These are phyloP conservation scores for Eidolon helvum DNA, from an alignment of 2,113 vertebrate species.

Conservation along the genomic window DNA sequence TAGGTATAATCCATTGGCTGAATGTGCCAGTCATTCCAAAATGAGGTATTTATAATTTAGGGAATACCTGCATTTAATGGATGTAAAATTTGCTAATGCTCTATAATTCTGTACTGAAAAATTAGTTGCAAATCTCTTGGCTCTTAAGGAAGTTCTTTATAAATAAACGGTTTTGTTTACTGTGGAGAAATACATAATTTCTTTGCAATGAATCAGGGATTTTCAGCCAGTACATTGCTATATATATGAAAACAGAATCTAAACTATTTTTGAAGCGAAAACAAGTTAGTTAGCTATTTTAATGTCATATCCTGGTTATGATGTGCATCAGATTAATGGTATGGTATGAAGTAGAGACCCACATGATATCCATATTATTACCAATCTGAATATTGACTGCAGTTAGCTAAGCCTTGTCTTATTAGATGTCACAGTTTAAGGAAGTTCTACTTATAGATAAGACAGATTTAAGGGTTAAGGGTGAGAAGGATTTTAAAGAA, in stretches of 20 bases:
- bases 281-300: constrained; percentile 11
- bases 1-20: neutral
- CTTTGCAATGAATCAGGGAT: neutral
- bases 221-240: neutral
- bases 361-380: neutral
- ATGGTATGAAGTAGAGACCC: neutral
- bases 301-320: neutral
- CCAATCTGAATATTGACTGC: neutral
- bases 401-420: neutral
- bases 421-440: neutral
- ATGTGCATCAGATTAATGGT: neutral
- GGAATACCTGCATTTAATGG: neutral
- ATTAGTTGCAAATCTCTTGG: neutral
- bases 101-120: neutral
- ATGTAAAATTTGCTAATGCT: neutral
- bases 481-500: neutral
- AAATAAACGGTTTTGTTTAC: neutral
- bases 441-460: neutral
- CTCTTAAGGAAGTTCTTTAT: constrained; percentile 2
- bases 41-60: neutral
- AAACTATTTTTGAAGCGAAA: constrained; percentile 16
- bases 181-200: neutral
- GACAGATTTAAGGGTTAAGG: neutral
- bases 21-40: neutral
- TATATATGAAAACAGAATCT: neutral